Evolutionary conservation across 2,888 invertebrate genomes (phyloP).

Genomic region (Sinelater perroti): DNA sequence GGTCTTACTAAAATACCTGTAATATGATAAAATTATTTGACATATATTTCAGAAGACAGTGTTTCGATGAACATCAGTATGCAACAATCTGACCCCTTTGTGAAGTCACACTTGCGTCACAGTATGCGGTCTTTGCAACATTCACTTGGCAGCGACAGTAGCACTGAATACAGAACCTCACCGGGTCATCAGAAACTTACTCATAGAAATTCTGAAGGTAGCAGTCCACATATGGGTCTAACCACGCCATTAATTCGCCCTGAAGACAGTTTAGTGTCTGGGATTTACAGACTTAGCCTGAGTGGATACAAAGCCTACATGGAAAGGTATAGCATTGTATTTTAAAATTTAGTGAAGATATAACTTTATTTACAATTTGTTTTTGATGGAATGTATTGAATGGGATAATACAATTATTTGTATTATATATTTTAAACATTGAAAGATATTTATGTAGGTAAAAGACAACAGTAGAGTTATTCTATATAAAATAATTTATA

Average conservation of each 20-base stretch:
- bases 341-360: not conserved
- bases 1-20: not conserved
- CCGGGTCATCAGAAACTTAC: constrained; percentile 47
- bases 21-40: not conserved
- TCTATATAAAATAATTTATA: too few relatives aligned
- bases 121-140: constrained; percentile 55
- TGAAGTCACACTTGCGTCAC: constrained; percentile 53
- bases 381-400: too few relatives aligned
- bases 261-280: constrained; percentile 54
- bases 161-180: constrained; percentile 47
- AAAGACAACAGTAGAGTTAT: too few relatives aligned
- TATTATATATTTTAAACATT: constrained; percentile 51
- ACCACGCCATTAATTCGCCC: constrained; percentile 43
- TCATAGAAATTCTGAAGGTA: constrained; percentile 52
- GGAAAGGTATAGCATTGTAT: constrained; percentile 52
- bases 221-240: constrained; percentile 43
- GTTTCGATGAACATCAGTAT: constrained; percentile 52
- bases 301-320: constrained; percentile 56
- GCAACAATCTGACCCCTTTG: constrained; percentile 49
- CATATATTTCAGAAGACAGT: constrained; percentile 49
- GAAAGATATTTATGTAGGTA: too few relatives aligned
- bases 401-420: constrained; percentile 47
- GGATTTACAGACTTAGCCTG: constrained; percentile 54
- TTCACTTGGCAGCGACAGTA: constrained; percentile 46
- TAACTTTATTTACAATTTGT: not conserved